Percentiles rank a stretch among this genome's conserved stretches.
Evolutionary conservation across 2,888 invertebrate species (phyloP).

Genomic region (Acanthacorydalis orientalis): DNA sequence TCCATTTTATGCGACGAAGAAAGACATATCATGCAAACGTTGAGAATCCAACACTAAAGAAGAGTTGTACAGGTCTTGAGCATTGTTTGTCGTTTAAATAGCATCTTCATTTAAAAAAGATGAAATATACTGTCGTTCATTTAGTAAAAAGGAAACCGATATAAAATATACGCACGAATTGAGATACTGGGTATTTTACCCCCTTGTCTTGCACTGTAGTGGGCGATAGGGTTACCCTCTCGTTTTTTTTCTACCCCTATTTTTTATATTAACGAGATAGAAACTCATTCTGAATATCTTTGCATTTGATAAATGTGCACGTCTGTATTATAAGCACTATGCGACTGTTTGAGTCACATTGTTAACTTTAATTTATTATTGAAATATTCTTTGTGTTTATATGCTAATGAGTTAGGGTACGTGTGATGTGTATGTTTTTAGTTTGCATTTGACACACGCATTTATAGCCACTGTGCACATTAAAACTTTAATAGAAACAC

Average conservation of each 20-base stretch:
- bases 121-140: too few relatives aligned
- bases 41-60: background rate
- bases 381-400: too few relatives aligned
- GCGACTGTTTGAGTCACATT: conserved; percentile 3
- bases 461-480: too few relatives aligned
- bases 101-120: too few relatives aligned
- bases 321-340: conserved; percentile 2
- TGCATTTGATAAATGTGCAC: conserved; percentile 7
- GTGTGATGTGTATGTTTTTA: too few relatives aligned
- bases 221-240: conserved; percentile 8
- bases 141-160: too few relatives aligned
- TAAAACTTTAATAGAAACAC: too few relatives aligned
- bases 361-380: conserved; percentile 4
- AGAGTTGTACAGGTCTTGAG: too few relatives aligned
- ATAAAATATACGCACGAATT: too few relatives aligned
- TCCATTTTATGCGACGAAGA: background rate
- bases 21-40: background rate
- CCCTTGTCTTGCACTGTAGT: background rate
- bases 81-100: too few relatives aligned
- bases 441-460: too few relatives aligned
- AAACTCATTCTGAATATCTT: conserved; percentile 7
- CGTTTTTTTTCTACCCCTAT: conserved; percentile 7
- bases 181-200: background rate
- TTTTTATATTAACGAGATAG: conserved; percentile 8
- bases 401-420: too few relatives aligned